Evolutionary conservation across 2,888 invertebrate genomes (phyloP).

Genomic region (Congeria kusceri): DNA sequence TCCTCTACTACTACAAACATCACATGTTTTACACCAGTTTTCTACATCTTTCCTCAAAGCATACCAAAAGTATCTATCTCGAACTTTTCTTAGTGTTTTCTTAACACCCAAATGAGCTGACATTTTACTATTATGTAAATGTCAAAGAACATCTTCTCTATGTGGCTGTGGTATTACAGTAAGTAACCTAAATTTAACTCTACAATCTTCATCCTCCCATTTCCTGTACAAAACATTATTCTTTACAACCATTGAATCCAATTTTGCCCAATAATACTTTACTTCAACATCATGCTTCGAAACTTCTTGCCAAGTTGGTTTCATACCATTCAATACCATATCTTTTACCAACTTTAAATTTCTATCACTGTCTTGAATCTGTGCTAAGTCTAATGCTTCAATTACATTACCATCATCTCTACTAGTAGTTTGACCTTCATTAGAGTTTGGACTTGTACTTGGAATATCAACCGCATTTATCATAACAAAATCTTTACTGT

Average conservation of each 20-base stretch:
- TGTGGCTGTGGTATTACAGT: conserved; percentile 13
- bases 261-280: conserved; percentile 25
- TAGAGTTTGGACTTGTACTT: conserved; percentile 3
- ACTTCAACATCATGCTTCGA: conserved; percentile 13
- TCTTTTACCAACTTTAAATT: conserved; percentile 17
- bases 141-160: conserved; percentile 12
- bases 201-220: conserved; percentile 19
- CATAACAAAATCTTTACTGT: conserved; percentile 9
- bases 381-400: no score
- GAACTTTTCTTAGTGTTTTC: conserved; percentile 5
- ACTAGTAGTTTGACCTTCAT: not conserved
- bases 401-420: not conserved
- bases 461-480: conserved; percentile 11
- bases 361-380: conserved; percentile 6
- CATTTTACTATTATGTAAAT: conserved; percentile 13
- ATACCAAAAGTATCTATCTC: no score
- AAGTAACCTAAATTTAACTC: not conserved
- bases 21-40: conserved; percentile 18
- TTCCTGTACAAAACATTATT: conserved; percentile 25
- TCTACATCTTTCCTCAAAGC: conserved; percentile 21
- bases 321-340: conserved; percentile 8
- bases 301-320: conserved; percentile 21
- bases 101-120: conserved; percentile 22
- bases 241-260: conserved; percentile 32
- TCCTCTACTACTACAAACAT: conserved; percentile 1